These are phyloP conservation scores for Peromyscus polionotus DNA, from an alignment of 2,113 vertebrate species.

Conservation along the genomic window DNA sequence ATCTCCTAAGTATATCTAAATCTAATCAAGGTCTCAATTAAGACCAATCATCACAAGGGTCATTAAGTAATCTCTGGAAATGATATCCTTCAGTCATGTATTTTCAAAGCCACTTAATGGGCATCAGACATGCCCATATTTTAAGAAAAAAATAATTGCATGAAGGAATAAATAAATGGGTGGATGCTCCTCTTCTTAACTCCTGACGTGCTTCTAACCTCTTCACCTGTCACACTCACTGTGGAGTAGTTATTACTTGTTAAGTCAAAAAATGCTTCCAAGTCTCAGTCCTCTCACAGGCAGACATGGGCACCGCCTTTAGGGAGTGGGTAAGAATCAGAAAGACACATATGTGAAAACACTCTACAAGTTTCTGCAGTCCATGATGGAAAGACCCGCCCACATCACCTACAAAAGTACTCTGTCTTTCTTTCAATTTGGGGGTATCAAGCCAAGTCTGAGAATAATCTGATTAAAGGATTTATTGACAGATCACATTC, in stretches of 20 bases:
- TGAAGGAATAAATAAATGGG: neutral
- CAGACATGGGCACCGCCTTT: neutral
- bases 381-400: neutral
- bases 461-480: neutral
- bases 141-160: neutral
- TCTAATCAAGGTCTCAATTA: neutral
- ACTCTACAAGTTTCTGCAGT: neutral
- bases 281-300: neutral
- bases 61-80: constrained; percentile 26
- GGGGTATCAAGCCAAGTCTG: neutral
- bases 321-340: neutral
- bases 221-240: neutral
- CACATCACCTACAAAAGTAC: neutral
- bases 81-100: neutral
- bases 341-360: neutral
- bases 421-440: neutral
- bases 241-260: neutral
- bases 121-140: neutral
- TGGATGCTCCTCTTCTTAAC: neutral
- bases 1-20: neutral
- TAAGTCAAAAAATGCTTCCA: neutral
- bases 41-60: neutral
- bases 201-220: neutral
- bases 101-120: neutral
- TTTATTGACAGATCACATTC: neutral